A percentile compares a stretch with the other conserved stretches of the same genome.
These are phyloP conservation scores for Parnassius glacialis DNA, from an alignment of 2,888 invertebrate genomes.

Conservation along the genomic window DNA sequence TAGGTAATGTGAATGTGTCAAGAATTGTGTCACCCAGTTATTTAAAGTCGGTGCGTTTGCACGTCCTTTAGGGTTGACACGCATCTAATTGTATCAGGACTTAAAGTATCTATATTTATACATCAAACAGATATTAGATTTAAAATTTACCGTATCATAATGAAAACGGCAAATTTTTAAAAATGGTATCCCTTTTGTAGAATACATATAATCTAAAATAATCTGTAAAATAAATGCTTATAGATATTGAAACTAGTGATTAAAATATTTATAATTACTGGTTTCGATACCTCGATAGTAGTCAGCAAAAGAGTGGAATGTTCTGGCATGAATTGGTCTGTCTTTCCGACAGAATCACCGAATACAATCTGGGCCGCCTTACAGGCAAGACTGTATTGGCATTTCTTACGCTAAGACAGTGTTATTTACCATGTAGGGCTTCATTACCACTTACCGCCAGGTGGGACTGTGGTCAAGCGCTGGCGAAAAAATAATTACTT, in stretches of 20 bases:
- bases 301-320: not conserved
- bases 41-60: slow-evolving; percentile 70
- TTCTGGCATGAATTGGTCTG: too few species aligned
- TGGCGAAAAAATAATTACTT: too few species aligned
- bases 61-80: slow-evolving; percentile 44
- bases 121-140: not conserved
- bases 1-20: slow-evolving; percentile 72
- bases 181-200: not conserved
- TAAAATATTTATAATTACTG: too few species aligned
- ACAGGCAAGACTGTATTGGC: too few species aligned
- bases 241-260: too few species aligned
- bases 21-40: slow-evolving; percentile 76
- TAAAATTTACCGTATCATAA: not conserved
- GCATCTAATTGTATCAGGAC: slow-evolving; percentile 2
- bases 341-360: too few species aligned
- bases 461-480: too few species aligned
- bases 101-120: not conserved
- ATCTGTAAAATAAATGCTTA: not conserved
- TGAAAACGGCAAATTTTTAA: not conserved
- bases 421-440: too few species aligned
- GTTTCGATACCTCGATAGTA: not conserved
- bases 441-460: too few species aligned
- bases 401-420: too few species aligned
- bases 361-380: too few species aligned
- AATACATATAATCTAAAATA: not conserved